Base-by-base conservation (phyloP, 2,888 invertebrate species). In the Drosophila eohydei region DNA sequence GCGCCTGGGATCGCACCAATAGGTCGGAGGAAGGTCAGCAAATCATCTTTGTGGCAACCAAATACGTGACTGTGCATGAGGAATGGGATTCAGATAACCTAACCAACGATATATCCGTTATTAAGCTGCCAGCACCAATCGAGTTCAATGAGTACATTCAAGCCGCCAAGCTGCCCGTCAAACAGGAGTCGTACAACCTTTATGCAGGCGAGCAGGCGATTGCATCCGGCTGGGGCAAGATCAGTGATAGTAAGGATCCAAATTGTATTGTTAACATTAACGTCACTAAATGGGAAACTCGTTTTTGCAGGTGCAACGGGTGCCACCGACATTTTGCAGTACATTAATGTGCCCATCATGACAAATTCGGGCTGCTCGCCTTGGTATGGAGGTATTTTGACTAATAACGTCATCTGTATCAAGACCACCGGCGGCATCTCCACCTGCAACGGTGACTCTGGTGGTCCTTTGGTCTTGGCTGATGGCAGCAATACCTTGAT, bases 101-200 rank as follows among this genome's bases (percentile, higher is more conserved):
- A 12, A 61, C 71, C 12, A 93, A 94, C 72, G 94, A 94, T 69
- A 92, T 94, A 57, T 94, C 94, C 3, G 61, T 94, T 21, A 88
- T 94, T 36, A 90, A 90, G 54, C 78, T 94, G 64, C 92, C 93
- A 8, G 65, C 84, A 34, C 66, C 90, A 11, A 91, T 94, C 32
- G 77, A 80, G 28, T 81, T 93, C 44, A 93, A 91, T 68, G 79
- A 88, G 0, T 41, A 65, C 55, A 81, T 92, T 26, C 74, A 83
- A 63, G 85, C 91, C 16, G 79, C 81, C 26, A 85, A 74, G 0
- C 64, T 92, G 63, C 92, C 92, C 2, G 65, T 36, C 3, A 71
- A 74, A 44, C 68, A 79, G 12, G 41, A 74, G 4, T 32, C 12
- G 4, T 77, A 79, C 51, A 55, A 59, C 16, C 63, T 67, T 4